Conservation (phyloP, 2,797 vertebrate genomes). For the Picus viridis region DNA sequence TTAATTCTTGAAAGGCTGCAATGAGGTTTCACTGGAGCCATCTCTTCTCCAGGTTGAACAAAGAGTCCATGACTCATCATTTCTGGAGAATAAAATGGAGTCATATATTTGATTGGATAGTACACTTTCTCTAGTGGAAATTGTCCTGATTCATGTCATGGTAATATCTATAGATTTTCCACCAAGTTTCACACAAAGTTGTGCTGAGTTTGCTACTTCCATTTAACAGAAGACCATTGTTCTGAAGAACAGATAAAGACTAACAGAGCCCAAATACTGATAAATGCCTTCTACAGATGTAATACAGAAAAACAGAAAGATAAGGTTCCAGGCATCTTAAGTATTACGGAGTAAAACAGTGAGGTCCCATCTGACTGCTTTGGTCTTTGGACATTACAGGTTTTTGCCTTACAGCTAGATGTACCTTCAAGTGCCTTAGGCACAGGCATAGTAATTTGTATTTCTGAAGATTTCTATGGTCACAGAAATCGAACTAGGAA, state of each 20-base stretch:
- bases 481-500: slow-evolving; percentile 28
- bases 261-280: not conserved
- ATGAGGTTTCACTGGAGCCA: not conserved
- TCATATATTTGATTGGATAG: not conserved
- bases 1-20: not conserved
- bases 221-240: not conserved
- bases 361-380: not conserved
- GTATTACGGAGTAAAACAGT: not conserved
- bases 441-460: not conserved
- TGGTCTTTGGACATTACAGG: not conserved
- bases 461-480: slow-evolving; percentile 39
- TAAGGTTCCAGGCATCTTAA: not conserved
- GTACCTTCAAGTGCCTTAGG: not conserved
- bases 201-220: not conserved
- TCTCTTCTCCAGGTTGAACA: not conserved
- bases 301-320: not conserved
- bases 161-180: not conserved
- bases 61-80: not conserved
- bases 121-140: not conserved
- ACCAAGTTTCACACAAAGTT: not conserved
- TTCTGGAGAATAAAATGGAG: not conserved
- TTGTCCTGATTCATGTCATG: not conserved
- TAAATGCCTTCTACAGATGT: not conserved
- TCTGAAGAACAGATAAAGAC: not conserved
- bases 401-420: not conserved